These are phyloP conservation scores for Opisthocomus hoazin DNA, from an alignment of 2,113 vertebrate genomes.

Conservation along the genomic window DNA sequence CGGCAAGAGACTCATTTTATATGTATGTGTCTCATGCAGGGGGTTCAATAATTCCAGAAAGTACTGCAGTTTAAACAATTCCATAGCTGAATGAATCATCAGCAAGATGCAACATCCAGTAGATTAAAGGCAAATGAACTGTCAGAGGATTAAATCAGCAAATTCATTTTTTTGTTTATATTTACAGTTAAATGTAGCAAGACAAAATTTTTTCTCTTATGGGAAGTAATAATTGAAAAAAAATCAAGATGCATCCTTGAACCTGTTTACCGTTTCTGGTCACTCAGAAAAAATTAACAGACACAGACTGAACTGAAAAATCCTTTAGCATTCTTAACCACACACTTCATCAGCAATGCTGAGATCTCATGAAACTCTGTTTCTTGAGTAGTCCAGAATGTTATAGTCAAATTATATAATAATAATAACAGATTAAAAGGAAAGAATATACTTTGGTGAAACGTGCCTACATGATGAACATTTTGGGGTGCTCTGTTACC, in stretches of 20 bases:
- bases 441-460: not conserved
- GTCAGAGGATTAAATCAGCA: not conserved
- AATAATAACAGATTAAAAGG: not conserved
- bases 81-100: not conserved
- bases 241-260: not conserved
- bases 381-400: not conserved
- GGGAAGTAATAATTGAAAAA: not conserved
- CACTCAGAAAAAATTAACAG: not conserved
- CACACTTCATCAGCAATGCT: not conserved
- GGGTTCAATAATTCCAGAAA: not conserved
- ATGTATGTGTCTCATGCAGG: not conserved
- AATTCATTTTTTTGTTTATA: not conserved
- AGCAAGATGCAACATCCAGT: not conserved
- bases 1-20: not conserved
- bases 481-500: not conserved
- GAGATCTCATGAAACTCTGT: not conserved
- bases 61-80: not conserved
- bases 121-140: not conserved
- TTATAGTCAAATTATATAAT: not conserved
- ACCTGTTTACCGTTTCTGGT: not conserved
- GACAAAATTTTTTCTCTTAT: not conserved
- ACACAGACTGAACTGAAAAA: not conserved
- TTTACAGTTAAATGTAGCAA: not conserved
- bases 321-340: not conserved
- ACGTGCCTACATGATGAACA: not conserved